Conservation (phyloP, 2,113 vertebrate genomes). For the Sula dactylatra region DNA sequence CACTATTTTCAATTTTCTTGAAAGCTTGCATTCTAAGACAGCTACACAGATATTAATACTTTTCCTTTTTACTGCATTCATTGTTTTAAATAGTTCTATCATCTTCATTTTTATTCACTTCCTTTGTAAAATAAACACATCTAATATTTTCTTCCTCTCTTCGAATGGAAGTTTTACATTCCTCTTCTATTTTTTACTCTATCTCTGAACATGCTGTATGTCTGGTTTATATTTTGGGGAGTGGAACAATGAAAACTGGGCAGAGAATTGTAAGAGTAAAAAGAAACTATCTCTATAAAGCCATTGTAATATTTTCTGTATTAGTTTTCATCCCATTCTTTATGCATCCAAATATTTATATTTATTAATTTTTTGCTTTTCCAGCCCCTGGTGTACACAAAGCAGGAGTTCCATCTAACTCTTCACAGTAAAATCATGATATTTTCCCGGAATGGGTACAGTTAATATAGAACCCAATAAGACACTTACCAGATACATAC, state of each 20-base stretch:
- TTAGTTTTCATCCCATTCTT: not conserved
- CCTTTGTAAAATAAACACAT: not conserved
- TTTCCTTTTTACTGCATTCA: not conserved
- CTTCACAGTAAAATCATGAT: not conserved
- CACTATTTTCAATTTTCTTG: not conserved
- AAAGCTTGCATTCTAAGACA: not conserved
- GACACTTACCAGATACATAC: not conserved
- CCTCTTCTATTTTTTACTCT: not conserved
- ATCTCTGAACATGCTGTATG: not conserved
- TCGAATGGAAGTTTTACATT: not conserved
- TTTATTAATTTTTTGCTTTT: not conserved
- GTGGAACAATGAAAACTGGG: not conserved
- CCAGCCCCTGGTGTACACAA: not conserved
- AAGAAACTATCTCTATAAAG: not conserved
- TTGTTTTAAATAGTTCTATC: not conserved
- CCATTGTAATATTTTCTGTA: not conserved
- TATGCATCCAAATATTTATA: not conserved
- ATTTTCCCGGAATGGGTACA: not conserved
- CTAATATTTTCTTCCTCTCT: not conserved
- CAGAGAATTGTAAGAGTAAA: not conserved
- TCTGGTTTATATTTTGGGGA: not conserved
- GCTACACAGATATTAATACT: not conserved
- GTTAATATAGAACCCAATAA: not conserved
- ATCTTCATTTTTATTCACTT: not conserved
- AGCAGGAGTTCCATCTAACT: not conserved